Evolutionary conservation across 2,113 vertebrate genomes (phyloP).

Genomic region (Ramphastos sulfuratus): DNA sequence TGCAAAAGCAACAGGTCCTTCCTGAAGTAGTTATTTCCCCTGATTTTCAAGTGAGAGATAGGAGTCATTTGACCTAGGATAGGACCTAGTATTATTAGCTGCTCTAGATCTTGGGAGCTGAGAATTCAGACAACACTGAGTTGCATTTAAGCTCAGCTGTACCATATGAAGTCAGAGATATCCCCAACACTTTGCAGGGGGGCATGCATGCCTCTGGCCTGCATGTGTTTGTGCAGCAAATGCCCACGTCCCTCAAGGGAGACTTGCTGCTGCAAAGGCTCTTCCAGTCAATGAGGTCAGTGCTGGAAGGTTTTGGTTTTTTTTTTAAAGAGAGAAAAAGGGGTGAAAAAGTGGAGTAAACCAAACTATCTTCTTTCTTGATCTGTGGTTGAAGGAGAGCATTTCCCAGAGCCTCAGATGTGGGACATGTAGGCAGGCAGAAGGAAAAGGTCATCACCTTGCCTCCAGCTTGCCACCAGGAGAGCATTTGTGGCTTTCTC

Average conservation of each 20-base stretch:
- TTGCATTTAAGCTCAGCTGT: neutral
- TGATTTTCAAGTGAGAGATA: neutral
- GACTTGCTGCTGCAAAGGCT: neutral
- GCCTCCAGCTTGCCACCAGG: neutral
- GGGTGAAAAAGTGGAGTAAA: neutral
- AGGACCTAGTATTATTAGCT: neutral
- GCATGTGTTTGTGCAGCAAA: neutral
- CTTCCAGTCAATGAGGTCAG: neutral
- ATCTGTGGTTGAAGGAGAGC: neutral
- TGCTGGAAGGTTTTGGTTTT: neutral
- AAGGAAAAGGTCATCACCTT: neutral
- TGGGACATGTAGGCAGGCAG: neutral
- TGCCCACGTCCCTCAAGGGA: neutral
- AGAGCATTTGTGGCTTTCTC: neutral
- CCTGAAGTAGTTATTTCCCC: neutral
- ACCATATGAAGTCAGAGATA: neutral
- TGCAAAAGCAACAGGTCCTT: neutral
- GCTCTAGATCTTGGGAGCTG: neutral
- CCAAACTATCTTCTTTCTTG: neutral
- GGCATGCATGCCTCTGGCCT: neutral
- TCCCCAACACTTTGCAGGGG: rapidly evolving
- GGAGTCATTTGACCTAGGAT: neutral
- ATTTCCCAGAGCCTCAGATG: neutral
- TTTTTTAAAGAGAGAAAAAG: too few species aligned
- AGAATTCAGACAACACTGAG: neutral